Conservation (phyloP, 1,140 invertebrate species). For the Drosophila ercepeae region DNA sequence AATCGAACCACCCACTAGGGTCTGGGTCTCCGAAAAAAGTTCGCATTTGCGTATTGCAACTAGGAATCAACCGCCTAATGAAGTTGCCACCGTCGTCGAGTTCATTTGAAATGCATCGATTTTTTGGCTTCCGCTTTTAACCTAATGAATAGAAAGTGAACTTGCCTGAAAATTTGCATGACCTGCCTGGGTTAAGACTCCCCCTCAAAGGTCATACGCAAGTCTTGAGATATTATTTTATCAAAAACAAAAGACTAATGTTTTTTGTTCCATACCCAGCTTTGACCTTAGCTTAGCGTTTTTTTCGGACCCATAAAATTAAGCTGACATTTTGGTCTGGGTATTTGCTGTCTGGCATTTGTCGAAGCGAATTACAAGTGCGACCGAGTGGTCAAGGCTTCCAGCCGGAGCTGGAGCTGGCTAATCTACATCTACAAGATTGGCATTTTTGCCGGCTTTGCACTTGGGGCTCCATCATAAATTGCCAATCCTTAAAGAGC, state of each 20-base stretch:
- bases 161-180: neutral
- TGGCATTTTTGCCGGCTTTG: slow-evolving; percentile 32
- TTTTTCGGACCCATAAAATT: neutral
- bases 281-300: neutral
- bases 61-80: slow-evolving; percentile 61
- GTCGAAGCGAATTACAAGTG: neutral
- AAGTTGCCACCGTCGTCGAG: slow-evolving; percentile 45
- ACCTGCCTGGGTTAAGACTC: too few species aligned
- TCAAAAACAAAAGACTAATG: too few species aligned
- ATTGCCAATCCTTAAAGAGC: slow-evolving; percentile 54
- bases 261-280: too few species aligned
- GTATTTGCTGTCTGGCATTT: slow-evolving; percentile 34
- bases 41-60: slow-evolving; percentile 52
- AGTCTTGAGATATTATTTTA: too few species aligned
- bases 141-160: slow-evolving; percentile 52
- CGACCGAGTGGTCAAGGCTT: slow-evolving; percentile 42
- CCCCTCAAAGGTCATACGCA: too few species aligned
- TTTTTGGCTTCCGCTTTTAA: slow-evolving; percentile 48
- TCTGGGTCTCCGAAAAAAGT: slow-evolving; percentile 39
- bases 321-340: slow-evolving; percentile 22
- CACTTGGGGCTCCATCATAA: slow-evolving; percentile 33
- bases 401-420: slow-evolving; percentile 26
- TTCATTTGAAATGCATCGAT: slow-evolving; percentile 72
- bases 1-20: slow-evolving; percentile 33
- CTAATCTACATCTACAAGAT: slow-evolving; percentile 47